Evolutionary conservation across 2,888 invertebrate species (phyloP).

Genomic region (Oxyscelio sp.): DNA sequence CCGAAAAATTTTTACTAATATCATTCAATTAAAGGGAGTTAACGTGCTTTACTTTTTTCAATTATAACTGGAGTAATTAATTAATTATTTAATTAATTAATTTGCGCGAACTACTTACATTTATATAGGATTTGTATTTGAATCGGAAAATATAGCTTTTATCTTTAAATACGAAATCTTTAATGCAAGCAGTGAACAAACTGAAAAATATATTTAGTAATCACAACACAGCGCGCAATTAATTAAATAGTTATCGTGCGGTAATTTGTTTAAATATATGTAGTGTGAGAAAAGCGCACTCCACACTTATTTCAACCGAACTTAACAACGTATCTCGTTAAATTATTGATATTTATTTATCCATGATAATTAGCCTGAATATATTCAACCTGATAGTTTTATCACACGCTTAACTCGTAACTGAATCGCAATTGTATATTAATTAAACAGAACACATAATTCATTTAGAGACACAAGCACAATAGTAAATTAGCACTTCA

Average conservation of each 20-base stretch:
- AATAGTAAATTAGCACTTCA: too few species aligned
- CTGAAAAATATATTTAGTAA: not conserved
- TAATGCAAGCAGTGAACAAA: not conserved
- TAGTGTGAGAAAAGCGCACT: not conserved
- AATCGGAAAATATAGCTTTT: too few species aligned
- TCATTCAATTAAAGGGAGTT: conserved; percentile 31
- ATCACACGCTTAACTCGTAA: not conserved
- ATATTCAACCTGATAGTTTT: conserved; percentile 21
- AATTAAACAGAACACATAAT: not conserved
- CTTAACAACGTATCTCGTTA: conserved; percentile 14
- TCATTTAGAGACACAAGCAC: not conserved
- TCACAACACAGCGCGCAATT: not conserved
- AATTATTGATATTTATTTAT: conserved; percentile 10
- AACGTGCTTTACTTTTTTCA: conserved; percentile 25
- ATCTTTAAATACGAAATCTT: not conserved
- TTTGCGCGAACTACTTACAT: not conserved
- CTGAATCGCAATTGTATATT: conserved; percentile 11
- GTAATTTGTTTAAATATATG: not conserved
- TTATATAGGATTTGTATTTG: too few species aligned
- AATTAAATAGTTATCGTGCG: not conserved
- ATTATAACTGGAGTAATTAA: not conserved
- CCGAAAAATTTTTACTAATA: conserved; percentile 28
- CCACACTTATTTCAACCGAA: not conserved
- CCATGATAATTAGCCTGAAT: conserved; percentile 30
- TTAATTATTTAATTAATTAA: too few species aligned